Conservation (phyloP, 2,797 vertebrate genomes). For the Capromys pilorides region DNA sequence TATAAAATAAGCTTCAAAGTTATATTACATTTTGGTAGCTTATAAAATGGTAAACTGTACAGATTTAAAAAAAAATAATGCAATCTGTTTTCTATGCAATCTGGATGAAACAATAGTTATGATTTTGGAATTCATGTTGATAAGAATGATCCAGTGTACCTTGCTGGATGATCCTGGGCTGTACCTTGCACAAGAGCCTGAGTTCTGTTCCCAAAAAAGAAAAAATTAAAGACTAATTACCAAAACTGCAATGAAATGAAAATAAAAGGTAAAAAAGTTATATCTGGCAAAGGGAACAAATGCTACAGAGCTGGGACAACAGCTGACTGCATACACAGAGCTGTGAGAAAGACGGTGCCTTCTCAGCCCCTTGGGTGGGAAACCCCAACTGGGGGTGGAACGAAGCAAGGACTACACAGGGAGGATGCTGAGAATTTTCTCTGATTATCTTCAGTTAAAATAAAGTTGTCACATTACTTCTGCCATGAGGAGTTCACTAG, state of each 20-base stretch:
- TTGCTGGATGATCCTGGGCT: no score
- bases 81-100: background rate
- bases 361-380: background rate
- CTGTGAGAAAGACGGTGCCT: no score
- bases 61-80: background rate
- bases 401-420: background rate
- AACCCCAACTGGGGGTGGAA: background rate
- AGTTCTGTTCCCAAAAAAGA: background rate
- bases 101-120: background rate
- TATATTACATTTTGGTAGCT: background rate
- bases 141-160: background rate
- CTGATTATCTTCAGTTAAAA: background rate
- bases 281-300: background rate
- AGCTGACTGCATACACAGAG: background rate
- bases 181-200: background rate
- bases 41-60: background rate
- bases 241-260: background rate
- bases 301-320: background rate
- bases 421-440: background rate
- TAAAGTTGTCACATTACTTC: background rate
- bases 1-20: conserved; percentile 29
- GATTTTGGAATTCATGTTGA: conserved; percentile 23
- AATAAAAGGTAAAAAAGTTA: background rate
- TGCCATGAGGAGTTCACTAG: background rate
- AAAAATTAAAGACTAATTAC: background rate